Base-by-base conservation (phyloP, 2,888 invertebrate genomes). In the Diplazon laetatorius region DNA sequence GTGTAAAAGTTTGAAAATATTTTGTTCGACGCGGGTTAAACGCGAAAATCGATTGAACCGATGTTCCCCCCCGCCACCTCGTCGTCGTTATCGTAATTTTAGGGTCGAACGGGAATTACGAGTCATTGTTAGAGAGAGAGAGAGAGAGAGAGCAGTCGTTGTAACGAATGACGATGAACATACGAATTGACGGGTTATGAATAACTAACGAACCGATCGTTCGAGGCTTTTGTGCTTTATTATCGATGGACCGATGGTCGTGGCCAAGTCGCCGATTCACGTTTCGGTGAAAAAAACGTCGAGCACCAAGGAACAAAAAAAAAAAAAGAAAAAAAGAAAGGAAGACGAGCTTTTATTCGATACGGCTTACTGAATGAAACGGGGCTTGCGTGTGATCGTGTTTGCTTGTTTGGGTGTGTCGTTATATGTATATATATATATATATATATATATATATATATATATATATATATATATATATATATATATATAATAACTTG, bases 11-110 rank as follows among this genome's bases (percentile, higher is more conserved):
- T n/a, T n/a, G n/a, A n/a, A n/a, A n/a, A n/a, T n/a, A n/a, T n/a
- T n/a, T n/a, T n/a, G n/a, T n/a, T n/a, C n/a, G n/a, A n/a, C n/a
- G n/a, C n/a, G n/a, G n/a, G n/a, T n/a, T n/a, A n/a, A n/a, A n/a
- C n/a, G n/a, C n/a, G n/a, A n/a, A n/a, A n/a, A n/a, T n/a, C n/a
- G n/a, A n/a, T n/a, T n/a, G n/a, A n/a, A n/a, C n/a, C n/a, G n/a
- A n/a, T n/a, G n/a, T n/a, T 65, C 65, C 66, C 10, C 59, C 52
- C 42, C 60, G 66, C 30, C 30, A 14, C 25, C 37, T 59, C 39
- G 42, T 4, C n/a, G 1, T 3, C 14, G 9, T 22, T 50, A 46
- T 20, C 57, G 46, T 35, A n/a, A n/a, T n/a, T n/a, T n/a, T n/a
- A n/a, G n/a, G n/a, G n/a, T n/a, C n/a, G n/a, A n/a, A n/a, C n/a